phyloP scores from a whole-genome alignment of 2,113 vertebrate genomes.

The Eulacestoma nigropectus region DNA sequence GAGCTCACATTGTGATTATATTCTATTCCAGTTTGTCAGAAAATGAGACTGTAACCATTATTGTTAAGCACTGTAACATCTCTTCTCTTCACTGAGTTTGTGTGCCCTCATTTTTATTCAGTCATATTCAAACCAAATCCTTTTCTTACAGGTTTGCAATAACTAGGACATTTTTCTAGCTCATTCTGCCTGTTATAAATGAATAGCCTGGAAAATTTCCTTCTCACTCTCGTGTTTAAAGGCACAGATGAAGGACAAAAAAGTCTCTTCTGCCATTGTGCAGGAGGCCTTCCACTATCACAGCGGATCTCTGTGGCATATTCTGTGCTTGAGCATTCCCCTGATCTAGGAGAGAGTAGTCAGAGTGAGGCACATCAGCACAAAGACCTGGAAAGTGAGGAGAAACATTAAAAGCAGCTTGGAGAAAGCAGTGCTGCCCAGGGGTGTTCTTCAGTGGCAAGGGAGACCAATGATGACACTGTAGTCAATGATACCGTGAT shows the following conservation, averaged over 20 bases:
- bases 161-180: slow-evolving; percentile 53
- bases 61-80: slow-evolving; percentile 40
- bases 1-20: slow-evolving; percentile 51
- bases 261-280: not conserved
- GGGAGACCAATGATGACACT: not conserved
- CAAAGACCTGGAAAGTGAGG: not conserved
- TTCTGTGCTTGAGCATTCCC: not conserved
- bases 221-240: slow-evolving; percentile 50
- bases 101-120: slow-evolving; percentile 55
- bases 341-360: not conserved
- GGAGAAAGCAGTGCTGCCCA: not conserved
- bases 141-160: slow-evolving; percentile 40
- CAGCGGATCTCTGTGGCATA: not conserved
- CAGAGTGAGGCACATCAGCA: not conserved
- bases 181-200: slow-evolving; percentile 48
- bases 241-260: slow-evolving; percentile 41
- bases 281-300: not conserved
- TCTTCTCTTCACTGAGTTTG: slow-evolving; percentile 51
- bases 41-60: slow-evolving; percentile 57
- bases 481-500: too few relatives aligned
- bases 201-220: slow-evolving; percentile 60
- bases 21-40: slow-evolving; percentile 40
- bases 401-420: not conserved
- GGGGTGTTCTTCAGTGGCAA: not conserved
- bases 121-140: slow-evolving; percentile 28